These are phyloP conservation scores for Saxidomus purpurata DNA, from an alignment of 1,140 invertebrate genomes.

Conservation along the genomic window DNA sequence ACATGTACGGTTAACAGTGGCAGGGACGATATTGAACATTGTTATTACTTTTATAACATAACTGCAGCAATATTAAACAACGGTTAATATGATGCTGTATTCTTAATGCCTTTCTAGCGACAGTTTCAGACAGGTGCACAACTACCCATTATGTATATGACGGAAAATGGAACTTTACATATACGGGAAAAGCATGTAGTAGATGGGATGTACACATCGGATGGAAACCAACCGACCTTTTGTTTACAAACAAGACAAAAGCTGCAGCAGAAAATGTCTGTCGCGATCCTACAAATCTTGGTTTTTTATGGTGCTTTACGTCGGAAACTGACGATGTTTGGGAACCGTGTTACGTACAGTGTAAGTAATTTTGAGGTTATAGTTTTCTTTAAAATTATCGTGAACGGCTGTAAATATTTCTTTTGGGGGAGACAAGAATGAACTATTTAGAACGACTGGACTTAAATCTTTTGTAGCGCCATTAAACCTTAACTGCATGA, in stretches of 20 bases:
- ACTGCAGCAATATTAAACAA: too few species aligned
- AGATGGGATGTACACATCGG: not conserved
- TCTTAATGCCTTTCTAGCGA: not conserved
- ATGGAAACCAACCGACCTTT: not conserved
- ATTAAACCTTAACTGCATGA: too few species aligned
- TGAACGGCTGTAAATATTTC: not conserved
- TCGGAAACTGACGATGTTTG: not conserved
- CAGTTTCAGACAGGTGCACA: not conserved
- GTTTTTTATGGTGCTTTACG: slow-evolving; percentile 8
- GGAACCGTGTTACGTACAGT: not conserved
- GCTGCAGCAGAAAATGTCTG: not conserved
- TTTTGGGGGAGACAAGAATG: too few species aligned
- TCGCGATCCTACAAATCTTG: not conserved
- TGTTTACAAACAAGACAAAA: not conserved
- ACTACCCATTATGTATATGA: not conserved
- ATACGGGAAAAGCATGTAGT: not conserved
- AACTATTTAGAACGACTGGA: too few species aligned
- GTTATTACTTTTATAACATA: too few species aligned
- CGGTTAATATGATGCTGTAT: too few species aligned
- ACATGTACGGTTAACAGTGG: too few species aligned
- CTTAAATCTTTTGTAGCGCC: too few species aligned
- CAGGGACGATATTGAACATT: too few species aligned
- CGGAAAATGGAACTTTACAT: not conserved
- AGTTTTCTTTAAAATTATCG: not conserved
- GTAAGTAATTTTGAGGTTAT: not conserved